Evolutionary conservation across 2,113 vertebrate genomes (phyloP), one percentile per base, ranked within the genome.

Genomic region (Sinocyclocheilus rhinocerous): DNA sequence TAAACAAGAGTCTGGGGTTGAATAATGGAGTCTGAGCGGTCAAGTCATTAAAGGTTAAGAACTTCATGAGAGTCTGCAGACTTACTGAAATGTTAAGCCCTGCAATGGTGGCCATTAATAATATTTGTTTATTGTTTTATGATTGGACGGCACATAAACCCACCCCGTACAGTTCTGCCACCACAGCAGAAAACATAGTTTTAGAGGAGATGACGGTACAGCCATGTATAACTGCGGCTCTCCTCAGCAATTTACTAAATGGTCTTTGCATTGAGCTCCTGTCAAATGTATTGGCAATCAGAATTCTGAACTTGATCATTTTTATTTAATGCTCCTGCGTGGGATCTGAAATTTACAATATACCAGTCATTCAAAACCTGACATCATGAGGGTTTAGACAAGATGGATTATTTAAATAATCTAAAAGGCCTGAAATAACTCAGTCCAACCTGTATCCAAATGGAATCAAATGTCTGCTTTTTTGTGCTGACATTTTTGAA

Each of bases 231-330:
- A 65, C 75, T 48, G 72, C 15, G 22, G 39, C 42, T 72, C 65
- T 84, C 42, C 75, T 61, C 73, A 63, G 80, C 61, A 59, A 65
- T 80, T 83, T 72, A 78, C 73, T 88, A 78, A 85, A 86, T 59
- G 87, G 79, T 86, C 75, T 88, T 83, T 83, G 75, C 84, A 88
- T 86, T 69, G 87, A 88, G 75, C 80, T 73, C 75, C 87, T 86
- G 87, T 88, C 87, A 88, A 76, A 78, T 36, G 10, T 45, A 36
- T 33, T 65, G 73, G 16, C 85, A 85, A 88, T 79, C 82, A 55
- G 77, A 75, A 65, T 48, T 24, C 72, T 88, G 59, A 45, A 29
- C 61, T n/a, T n/a, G 26, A 45, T 81, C 45, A 48, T 52, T 86
- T 82, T 67, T 88, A 83, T 86, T 88, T 88, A 83, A 83, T 77